Percentiles rank a stretch among this genome's conserved stretches.
Evolutionary conservation across 2,113 vertebrate genomes (phyloP).

Genomic region (Otolemur garnettii): DNA sequence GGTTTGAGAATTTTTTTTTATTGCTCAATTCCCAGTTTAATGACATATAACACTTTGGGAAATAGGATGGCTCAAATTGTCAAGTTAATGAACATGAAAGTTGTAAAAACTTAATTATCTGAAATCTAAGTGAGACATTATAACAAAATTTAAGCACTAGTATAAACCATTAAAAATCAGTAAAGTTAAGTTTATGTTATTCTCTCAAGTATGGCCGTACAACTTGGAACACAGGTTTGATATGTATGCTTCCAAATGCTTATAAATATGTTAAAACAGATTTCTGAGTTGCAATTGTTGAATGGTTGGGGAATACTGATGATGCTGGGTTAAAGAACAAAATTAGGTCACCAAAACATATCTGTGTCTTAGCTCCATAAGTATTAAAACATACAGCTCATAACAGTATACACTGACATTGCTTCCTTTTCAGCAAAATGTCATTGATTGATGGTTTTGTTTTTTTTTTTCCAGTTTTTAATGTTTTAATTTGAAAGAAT

Average conservation of each 20-base stretch:
- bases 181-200: conserved; percentile 33
- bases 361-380: not conserved
- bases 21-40: conserved; percentile 39
- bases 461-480: conserved; percentile 35
- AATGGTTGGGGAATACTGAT: not conserved
- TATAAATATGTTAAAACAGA: not conserved
- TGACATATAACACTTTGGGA: not conserved
- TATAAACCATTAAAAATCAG: conserved; percentile 42
- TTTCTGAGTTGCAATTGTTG: not conserved
- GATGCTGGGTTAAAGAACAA: not conserved
- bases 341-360: not conserved
- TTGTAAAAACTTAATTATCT: conserved; percentile 10
- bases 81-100: conserved; percentile 42
- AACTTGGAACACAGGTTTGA: conserved; percentile 32
- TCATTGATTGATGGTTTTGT: not conserved
- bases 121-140: conserved; percentile 55
- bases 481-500: conserved; percentile 59
- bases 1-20: not conserved
- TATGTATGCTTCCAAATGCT: conserved; percentile 19
- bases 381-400: not conserved
- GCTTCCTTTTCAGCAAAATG: conserved; percentile 30
- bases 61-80: not conserved
- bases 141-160: not conserved
- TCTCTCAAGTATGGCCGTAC: conserved; percentile 12
- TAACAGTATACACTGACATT: not conserved